Evolutionary conservation across 2,888 invertebrate species (phyloP).

Genomic region (Eristalis pertinax): DNA sequence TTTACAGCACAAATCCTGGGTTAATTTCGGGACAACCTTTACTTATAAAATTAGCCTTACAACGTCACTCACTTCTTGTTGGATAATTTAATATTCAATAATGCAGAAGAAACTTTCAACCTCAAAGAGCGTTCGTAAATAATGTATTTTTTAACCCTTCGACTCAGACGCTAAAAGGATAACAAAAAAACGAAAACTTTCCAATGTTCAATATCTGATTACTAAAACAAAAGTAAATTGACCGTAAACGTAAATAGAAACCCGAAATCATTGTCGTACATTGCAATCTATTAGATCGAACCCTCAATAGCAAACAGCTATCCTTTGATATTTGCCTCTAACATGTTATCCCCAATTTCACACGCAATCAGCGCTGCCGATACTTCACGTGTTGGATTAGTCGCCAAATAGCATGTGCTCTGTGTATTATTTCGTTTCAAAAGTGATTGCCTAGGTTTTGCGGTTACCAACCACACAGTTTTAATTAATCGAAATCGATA

Average conservation of each 20-base stretch:
- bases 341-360: slow-evolving; percentile 24
- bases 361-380: slow-evolving; percentile 20
- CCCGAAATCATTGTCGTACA: slow-evolving; percentile 1
- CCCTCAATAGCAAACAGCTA: not conserved
- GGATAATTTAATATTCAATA: not conserved
- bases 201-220: not conserved
- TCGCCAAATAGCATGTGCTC: slow-evolving; percentile 38
- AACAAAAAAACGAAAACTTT: not conserved
- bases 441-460: slow-evolving; percentile 33
- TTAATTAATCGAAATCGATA: slow-evolving; percentile 62
- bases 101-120: not conserved
- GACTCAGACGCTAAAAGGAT: not conserved
- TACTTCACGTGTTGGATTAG: not conserved
- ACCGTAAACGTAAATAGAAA: slow-evolving; percentile 14
- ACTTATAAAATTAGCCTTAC: too few relatives aligned
- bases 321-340: slow-evolving; percentile 4
- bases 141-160: not conserved
- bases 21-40: too few relatives aligned
- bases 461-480: slow-evolving; percentile 39
- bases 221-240: not conserved
- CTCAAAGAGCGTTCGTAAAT: not conserved
- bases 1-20: too few relatives aligned
- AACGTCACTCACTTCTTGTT: not conserved
- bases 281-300: not conserved
- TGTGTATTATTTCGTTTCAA: slow-evolving; percentile 33